These are phyloP conservation scores for Ennomos quercinarius DNA, from an alignment of 2,888 invertebrate species.

Conservation along the genomic window DNA sequence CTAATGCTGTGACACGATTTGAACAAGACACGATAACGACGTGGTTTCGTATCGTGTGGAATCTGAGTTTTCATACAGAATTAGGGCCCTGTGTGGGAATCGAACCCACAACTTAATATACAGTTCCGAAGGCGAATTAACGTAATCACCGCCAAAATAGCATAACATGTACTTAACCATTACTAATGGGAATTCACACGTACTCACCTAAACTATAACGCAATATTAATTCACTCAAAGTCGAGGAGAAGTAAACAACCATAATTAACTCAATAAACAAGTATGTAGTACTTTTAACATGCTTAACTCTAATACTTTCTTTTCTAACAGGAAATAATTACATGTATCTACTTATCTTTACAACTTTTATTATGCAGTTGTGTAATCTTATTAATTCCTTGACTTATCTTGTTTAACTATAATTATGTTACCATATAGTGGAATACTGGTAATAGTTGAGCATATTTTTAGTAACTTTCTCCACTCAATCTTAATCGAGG, in stretches of 20 bases:
- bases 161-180: not conserved
- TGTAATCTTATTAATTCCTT: conserved; percentile 23
- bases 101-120: too few relatives aligned
- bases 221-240: conserved; percentile 9
- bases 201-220: too few relatives aligned
- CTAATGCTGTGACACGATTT: too few relatives aligned
- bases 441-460: conserved; percentile 7
- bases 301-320: conserved; percentile 20
- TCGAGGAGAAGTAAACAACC: conserved; percentile 9
- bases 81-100: too few relatives aligned
- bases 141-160: too few relatives aligned
- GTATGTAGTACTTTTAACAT: conserved; percentile 9
- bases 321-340: conserved; percentile 27
- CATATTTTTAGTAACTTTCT: conserved; percentile 9
- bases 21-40: too few relatives aligned
- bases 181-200: too few relatives aligned
- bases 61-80: too few relatives aligned
- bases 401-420: conserved; percentile 21
- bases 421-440: conserved; percentile 19
- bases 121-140: too few relatives aligned
- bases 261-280: conserved; percentile 17
- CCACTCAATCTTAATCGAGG: conserved; percentile 4
- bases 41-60: too few relatives aligned
- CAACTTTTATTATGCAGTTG: conserved; percentile 20
- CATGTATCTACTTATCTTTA: conserved; percentile 20